Base-by-base conservation (phyloP, 2,888 invertebrate species). In the Watsonalla cultraria region DNA sequence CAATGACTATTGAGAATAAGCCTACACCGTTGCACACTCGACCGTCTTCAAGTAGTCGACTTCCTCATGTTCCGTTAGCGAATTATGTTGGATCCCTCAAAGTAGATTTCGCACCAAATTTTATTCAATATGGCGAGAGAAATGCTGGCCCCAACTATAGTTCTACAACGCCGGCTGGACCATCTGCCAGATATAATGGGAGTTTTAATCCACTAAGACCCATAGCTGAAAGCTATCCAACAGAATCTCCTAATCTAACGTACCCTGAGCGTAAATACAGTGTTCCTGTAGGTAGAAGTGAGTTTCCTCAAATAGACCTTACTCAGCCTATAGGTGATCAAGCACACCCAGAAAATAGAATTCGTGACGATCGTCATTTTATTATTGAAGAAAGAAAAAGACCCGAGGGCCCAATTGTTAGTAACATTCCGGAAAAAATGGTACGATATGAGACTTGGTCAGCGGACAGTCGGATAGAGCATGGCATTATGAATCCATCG, bases 61-160 rank as follows among this genome's bases (percentile, higher is more conserved):
- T 74, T 57, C 58, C 66, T 51, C 64, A 74, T 55, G 59, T 78
- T 54, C 73, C 80, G 51, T 57, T 71, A 42, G 64, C 78, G 7
- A 74, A 75, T 49, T 83, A 78, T 64, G 72, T 68, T 46, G 78
- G 80, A 51, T 92, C 94, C 24, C 95, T 95, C 8, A 95, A 95
- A 83, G 94, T 96, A 9, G 95, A 96, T 77, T 96, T 96, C 72
- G 92, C 93, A 45, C 96, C 96, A 0, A 94, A 96, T 75, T 96
- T 96, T 65, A 90, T 92, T 48, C 91, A 88, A 66, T 88, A 88
- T 55, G 78, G 86, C 55, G 90, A 90, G 52, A 79, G 86, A 72
- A 79, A 63, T 61, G 55, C 65, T 56, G 75, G 66, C 53, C 82
- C 80, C 54, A 78, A 62, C 54, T 80, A 77, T 56, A 72, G 61